Conservation (phyloP, 53 echinoderm and acorn worm species). For the Apostichopus leukothele region DNA sequence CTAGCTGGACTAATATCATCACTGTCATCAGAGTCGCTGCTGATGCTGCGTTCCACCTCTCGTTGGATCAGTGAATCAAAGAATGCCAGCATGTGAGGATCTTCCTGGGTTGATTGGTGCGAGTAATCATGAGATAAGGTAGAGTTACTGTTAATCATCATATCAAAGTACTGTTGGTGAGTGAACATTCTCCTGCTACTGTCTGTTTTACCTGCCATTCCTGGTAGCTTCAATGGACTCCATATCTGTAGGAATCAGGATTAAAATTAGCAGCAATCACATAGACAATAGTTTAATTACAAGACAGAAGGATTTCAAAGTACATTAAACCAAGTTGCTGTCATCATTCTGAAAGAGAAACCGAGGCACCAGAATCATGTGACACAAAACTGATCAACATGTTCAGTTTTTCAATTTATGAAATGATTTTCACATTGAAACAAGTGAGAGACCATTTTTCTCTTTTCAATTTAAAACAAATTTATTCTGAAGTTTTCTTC, state of each 20-base stretch:
- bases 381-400: too few species aligned
- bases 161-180: conserved; percentile 91
- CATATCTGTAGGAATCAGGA: conserved; percentile 62
- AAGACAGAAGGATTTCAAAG: neutral
- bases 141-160: conserved; percentile 90
- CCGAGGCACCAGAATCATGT: too few species aligned
- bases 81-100: conserved; percentile 96
- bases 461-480: too few species aligned
- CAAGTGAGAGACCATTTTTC: too few species aligned
- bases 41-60: conserved; percentile 90
- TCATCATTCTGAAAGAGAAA: too few species aligned
- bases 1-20: conserved; percentile 78
- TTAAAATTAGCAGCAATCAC: neutral
- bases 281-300: neutral
- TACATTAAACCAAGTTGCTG: too few species aligned
- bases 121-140: conserved; percentile 89
- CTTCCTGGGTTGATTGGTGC: conserved; percentile 90
- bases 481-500: too few species aligned
- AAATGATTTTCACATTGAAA: too few species aligned
- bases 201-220: conserved; percentile 62
- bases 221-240: conserved; percentile 86
- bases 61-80: conserved; percentile 97
- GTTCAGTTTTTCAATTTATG: too few species aligned
- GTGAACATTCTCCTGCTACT: conserved; percentile 77
- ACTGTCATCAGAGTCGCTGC: conserved; percentile 83